These are phyloP conservation scores for Sebastes jordani DNA, from an alignment of 2,797 vertebrate genomes.

Conservation along the genomic window DNA sequence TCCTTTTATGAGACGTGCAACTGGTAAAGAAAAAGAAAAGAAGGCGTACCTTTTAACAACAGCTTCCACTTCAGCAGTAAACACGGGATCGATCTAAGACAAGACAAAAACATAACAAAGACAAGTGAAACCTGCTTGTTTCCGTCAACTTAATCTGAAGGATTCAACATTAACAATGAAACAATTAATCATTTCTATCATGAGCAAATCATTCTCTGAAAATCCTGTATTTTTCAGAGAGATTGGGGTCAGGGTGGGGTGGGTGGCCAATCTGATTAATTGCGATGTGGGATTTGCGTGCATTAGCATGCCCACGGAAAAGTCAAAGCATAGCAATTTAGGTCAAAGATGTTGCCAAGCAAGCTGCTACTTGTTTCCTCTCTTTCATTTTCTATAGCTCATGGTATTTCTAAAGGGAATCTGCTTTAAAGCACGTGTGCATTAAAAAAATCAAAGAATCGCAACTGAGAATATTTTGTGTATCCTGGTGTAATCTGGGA, in stretches of 20 bases:
- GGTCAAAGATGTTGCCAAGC: constrained; percentile 80
- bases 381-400: constrained; percentile 26
- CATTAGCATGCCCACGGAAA: constrained; percentile 75
- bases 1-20: not conserved
- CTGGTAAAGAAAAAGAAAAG: constrained; percentile 5
- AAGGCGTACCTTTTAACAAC: constrained; percentile 82
- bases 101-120: constrained; percentile 4
- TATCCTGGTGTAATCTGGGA: constrained; percentile 51
- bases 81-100: constrained; percentile 87
- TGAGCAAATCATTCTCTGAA: constrained; percentile 66
- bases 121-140: not conserved
- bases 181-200: constrained; percentile 67
- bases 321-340: constrained; percentile 76
- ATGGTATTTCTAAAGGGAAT: constrained; percentile 47
- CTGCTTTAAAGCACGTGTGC: constrained; percentile 31
- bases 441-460: constrained; percentile 43
- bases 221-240: constrained; percentile 79
- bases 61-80: constrained; percentile 86
- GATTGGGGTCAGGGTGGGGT: constrained; percentile 82
- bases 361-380: constrained; percentile 54
- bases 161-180: constrained; percentile 62
- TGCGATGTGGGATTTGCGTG: constrained; percentile 82
- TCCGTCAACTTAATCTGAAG: constrained; percentile 53
- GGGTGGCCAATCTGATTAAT: constrained; percentile 85
- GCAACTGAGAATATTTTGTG: constrained; percentile 16